A percentile compares a stretch with the other conserved stretches of the same genome.
These are phyloP conservation scores for Odontesthes bonariensis DNA, from an alignment of 2,113 vertebrate species.

Conservation along the genomic window DNA sequence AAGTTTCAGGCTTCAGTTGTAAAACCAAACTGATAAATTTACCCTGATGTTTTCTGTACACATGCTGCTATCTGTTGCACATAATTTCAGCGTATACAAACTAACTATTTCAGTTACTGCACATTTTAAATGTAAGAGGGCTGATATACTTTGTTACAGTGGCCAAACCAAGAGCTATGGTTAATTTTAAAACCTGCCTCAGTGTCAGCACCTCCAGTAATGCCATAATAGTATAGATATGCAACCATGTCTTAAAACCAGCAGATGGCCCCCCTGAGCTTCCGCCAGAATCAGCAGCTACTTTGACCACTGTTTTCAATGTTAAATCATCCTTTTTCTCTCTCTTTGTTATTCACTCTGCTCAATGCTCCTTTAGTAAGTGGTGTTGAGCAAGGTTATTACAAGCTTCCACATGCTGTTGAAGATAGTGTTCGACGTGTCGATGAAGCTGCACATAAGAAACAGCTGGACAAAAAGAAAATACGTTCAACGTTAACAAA, in stretches of 20 bases:
- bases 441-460: not conserved
- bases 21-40: too few species aligned
- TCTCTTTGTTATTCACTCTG: not conserved
- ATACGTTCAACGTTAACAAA: not conserved
- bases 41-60: too few species aligned
- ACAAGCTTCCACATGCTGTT: too few species aligned
- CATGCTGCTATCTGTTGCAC: too few species aligned
- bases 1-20: too few species aligned
- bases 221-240: not conserved
- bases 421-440: not conserved
- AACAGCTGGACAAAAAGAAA: not conserved
- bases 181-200: not conserved
- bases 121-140: too few species aligned
- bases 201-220: too few species aligned
- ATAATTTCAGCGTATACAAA: too few species aligned
- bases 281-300: conserved; percentile 15
- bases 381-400: conserved; percentile 6
- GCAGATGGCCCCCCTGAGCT: conserved; percentile 58
- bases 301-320: conserved; percentile 1
- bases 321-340: not conserved
- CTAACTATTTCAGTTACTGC: too few species aligned
- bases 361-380: not conserved
- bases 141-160: not conserved
- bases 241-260: conserved; percentile 46
- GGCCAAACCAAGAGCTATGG: too few species aligned